Evolutionary conservation across 2,888 invertebrate species (phyloP), one percentile per base, ranked within the genome.

Genomic region (Tridacna crocea): DNA sequence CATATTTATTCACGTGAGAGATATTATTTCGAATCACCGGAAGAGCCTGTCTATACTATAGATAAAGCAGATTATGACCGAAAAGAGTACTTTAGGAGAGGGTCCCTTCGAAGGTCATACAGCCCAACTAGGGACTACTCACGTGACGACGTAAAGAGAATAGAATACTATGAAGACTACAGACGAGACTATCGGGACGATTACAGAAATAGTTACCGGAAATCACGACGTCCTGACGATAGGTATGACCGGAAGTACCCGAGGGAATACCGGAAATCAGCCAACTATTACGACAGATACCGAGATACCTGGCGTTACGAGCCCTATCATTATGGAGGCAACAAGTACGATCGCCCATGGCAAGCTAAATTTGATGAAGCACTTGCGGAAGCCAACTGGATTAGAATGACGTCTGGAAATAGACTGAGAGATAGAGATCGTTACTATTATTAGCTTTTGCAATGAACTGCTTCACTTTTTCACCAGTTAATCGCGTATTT

Each of bases 1-100:
- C 83, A 79, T 65, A 75, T 83, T 17, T 83, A 83, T 58, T 75
- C 83, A 17, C 65, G 75, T 19, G 75, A 77, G 22, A 65, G 83
- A 13, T 83, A 83, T 63, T 75, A 75, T 22, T 26, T 77, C 12
- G 70, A 70, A 3, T 10, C 12, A 36, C 51, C 22, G 11, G 70
- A 70, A 10, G 51, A 51, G 8, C 70, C 70, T 13, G n/a, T 70
- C 24, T 70, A 51, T 47, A 51, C 70, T 3, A 19, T 22, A 22
- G 70, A 70, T 22, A 70, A 24, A 24, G 51, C 70, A 11, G 70
- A 70, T 24, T 70, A 70, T n/a, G 66, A 66, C 48, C 10, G 51
- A 51, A 8, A 46, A 66, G 66, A 46, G 4, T 27, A 66, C n/a
- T 46, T n/a, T n/a, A 1, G 66, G n/a, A 26, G 27, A 17, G 66